Conservation (phyloP, 2,113 vertebrate genomes). For the Lucifuga dentata region DNA sequence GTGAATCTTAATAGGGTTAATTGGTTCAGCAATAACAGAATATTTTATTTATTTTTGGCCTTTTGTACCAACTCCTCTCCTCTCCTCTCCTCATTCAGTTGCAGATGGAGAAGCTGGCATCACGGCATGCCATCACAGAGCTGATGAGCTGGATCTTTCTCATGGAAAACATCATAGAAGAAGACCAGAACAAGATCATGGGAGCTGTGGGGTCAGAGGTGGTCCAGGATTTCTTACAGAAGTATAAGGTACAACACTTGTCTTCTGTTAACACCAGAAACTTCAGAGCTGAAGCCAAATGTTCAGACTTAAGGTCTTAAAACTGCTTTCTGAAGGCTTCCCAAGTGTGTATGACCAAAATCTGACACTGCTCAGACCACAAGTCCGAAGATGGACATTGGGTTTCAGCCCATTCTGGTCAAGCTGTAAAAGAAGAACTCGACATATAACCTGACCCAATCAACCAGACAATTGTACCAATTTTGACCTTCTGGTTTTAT, state of each 20-base stretch:
- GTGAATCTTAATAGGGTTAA: background rate
- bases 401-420: background rate
- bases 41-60: background rate
- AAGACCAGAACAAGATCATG: slow-evolving; percentile 91
- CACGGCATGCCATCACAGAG: slow-evolving; percentile 94
- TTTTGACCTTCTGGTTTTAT: too few species aligned
- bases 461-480: too few species aligned
- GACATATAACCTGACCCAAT: background rate
- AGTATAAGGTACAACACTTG: slow-evolving; percentile 89
- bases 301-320: too few species aligned
- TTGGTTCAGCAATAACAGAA: background rate
- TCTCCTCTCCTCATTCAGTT: slow-evolving; percentile 78
- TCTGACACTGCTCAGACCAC: too few species aligned
- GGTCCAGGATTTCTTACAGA: slow-evolving; percentile 89
- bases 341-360: too few species aligned
- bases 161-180: slow-evolving; percentile 92
- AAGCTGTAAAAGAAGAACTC: background rate
- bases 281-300: too few species aligned
- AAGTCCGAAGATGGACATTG: too few species aligned
- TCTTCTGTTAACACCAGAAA: too few species aligned
- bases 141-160: slow-evolving; percentile 96
- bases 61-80: background rate
- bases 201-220: slow-evolving; percentile 87
- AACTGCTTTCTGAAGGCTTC: too few species aligned
- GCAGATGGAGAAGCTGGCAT: slow-evolving; percentile 97